These are phyloP conservation scores for Ricordea florida DNA, from an alignment of 92 coral and sea anemone genomes.

Conservation along the genomic window DNA sequence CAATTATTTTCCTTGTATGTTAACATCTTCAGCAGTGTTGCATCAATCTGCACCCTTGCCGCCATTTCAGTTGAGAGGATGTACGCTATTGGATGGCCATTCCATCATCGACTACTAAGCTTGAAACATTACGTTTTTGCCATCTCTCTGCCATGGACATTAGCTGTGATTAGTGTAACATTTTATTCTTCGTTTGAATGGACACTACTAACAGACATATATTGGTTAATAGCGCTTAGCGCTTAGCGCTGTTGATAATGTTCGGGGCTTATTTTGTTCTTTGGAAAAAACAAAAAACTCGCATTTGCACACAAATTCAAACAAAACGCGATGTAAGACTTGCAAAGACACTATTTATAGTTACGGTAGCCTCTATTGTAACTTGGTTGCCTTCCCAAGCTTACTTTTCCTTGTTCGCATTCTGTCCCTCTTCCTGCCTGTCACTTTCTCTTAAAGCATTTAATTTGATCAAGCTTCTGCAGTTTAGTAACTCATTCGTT, in stretches of 20 bases:
- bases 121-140: background rate
- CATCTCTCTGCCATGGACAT: background rate
- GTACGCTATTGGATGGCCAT: constrained; percentile 1
- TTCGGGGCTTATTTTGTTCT: background rate
- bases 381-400: background rate
- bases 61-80: background rate
- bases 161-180: background rate
- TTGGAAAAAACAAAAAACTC: background rate
- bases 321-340: background rate
- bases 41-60: background rate
- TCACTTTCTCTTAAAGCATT: no score
- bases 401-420: no score
- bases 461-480: no score
- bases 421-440: no score
- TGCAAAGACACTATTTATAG: background rate
- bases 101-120: background rate
- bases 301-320: background rate
- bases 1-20: no score
- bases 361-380: background rate
- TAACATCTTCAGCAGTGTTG: background rate
- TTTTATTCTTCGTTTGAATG: background rate
- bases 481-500: no score
- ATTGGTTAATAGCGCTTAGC: no score
- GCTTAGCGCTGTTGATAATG: background rate
- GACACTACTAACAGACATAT: background rate